Percentiles rank a stretch among this genome's conserved stretches.
These are phyloP conservation scores for Merodon equestris DNA, from an alignment of 2,888 invertebrate species.

Conservation along the genomic window DNA sequence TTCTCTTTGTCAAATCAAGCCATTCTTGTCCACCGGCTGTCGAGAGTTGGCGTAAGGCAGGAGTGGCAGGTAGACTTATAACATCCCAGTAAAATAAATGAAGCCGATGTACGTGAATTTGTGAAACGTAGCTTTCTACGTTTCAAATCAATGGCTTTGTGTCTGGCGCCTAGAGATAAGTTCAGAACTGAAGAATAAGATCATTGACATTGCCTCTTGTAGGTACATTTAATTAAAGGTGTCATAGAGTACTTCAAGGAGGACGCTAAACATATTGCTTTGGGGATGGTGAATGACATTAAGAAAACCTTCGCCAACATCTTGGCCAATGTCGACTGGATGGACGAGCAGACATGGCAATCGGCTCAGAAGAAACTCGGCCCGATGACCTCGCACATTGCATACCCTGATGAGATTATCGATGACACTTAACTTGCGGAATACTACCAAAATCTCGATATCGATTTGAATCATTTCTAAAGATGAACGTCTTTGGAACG, in stretches of 20 bases:
- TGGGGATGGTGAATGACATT: slow-evolving; percentile 93
- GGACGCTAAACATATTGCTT: slow-evolving; percentile 88
- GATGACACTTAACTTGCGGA: slow-evolving; percentile 88
- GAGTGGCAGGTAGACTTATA: too few relatives aligned
- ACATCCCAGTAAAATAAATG: too few relatives aligned
- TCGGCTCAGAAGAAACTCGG: slow-evolving; percentile 89
- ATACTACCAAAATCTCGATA: slow-evolving; percentile 88
- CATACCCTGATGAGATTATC: slow-evolving; percentile 93
- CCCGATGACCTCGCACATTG: slow-evolving; percentile 93
- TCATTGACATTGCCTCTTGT: too few relatives aligned
- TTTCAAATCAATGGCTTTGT: too few relatives aligned
- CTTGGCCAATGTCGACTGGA: slow-evolving; percentile 91
- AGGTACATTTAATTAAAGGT: too few relatives aligned
- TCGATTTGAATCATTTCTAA: slow-evolving; percentile 87
- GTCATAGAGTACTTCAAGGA: slow-evolving; percentile 94
- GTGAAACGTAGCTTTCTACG: too few relatives aligned
- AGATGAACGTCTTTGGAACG: slow-evolving; percentile 88
- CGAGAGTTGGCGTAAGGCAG: too few relatives aligned
- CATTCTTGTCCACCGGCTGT: too few relatives aligned
- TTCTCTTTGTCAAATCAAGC: too few relatives aligned
- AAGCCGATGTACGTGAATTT: too few relatives aligned
- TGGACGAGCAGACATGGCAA: slow-evolving; percentile 90
- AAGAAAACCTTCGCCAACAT: slow-evolving; percentile 90
- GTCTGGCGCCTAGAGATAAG: too few relatives aligned
- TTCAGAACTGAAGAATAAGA: too few relatives aligned